phyloP scores from a whole-genome alignment of 1,140 invertebrate species.

The Drosophila paulistorum region DNA sequence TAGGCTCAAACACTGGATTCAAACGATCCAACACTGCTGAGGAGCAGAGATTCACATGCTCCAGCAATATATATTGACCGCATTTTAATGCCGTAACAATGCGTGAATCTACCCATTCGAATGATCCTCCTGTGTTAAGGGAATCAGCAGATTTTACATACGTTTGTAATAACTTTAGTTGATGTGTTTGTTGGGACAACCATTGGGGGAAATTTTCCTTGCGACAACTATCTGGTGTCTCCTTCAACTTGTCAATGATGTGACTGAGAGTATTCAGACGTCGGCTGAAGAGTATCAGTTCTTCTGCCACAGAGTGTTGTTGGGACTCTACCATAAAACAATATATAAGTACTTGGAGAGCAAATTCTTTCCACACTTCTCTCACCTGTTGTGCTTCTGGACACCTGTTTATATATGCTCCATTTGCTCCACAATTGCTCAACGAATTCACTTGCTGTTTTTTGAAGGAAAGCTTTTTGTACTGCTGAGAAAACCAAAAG shows the following conservation, averaged over 20 bases:
- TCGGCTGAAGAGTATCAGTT: constrained; percentile 56
- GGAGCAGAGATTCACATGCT: constrained; percentile 98
- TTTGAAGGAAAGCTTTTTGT: constrained; percentile 71
- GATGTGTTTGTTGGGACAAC: constrained; percentile 35
- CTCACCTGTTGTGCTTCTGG: constrained; percentile 56
- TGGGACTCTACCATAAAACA: constrained; percentile 33
- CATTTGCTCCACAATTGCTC: constrained; percentile 58
- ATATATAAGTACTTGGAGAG: background rate
- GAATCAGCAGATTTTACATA: constrained; percentile 83
- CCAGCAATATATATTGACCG: constrained; percentile 85
- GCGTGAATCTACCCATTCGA: constrained; percentile 98
- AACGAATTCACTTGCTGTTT: constrained; percentile 36
- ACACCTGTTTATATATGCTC: constrained; percentile 67
- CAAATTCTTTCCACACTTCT: background rate
- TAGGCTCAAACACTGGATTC: constrained; percentile 97
- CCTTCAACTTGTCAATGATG: constrained; percentile 47
- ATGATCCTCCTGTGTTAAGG: constrained; percentile 92
- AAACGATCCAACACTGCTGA: constrained; percentile 97
- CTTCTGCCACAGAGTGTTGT: constrained; percentile 60
- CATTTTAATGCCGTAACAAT: constrained; percentile 88
- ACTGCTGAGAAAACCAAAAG: constrained; percentile 71
- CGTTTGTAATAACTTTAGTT: constrained; percentile 41
- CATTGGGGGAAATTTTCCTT: constrained; percentile 30
- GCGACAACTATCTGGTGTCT: constrained; percentile 43
- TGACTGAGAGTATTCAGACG: constrained; percentile 48